phyloP scores from a whole-genome alignment of 1,140 invertebrate species.

The Paralvinella palmiformis region DNA sequence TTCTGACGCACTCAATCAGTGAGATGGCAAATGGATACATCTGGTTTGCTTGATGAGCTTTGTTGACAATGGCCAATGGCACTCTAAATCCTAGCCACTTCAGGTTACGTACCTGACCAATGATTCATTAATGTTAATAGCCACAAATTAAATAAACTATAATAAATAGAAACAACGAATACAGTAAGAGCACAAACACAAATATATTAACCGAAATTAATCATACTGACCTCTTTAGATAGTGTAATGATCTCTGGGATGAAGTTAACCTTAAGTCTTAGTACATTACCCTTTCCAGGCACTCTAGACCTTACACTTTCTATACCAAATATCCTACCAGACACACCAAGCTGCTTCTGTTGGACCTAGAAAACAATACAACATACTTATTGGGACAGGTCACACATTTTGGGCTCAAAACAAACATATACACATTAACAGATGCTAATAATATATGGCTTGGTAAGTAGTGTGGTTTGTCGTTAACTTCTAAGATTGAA shows the following conservation, averaged over 20 bases:
- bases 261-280: constrained; percentile 94
- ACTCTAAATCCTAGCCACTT: constrained; percentile 95
- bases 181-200: background rate
- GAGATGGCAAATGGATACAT: constrained; percentile 99
- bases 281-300: constrained; percentile 72
- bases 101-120: constrained; percentile 78
- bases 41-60: constrained; percentile 97
- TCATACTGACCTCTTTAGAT: constrained; percentile 75
- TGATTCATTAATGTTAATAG: background rate
- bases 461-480: no score
- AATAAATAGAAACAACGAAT: background rate
- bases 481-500: no score
- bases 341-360: constrained; percentile 86
- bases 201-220: background rate
- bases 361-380: constrained; percentile 60
- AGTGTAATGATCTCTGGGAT: constrained; percentile 96
- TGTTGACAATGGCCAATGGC: constrained; percentile 95
- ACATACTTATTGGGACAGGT: background rate
- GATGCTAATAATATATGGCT: no score
- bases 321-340: constrained; percentile 90
- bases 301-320: constrained; percentile 63
- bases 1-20: constrained; percentile 92
- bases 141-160: constrained; percentile 4
- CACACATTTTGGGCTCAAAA: no score
- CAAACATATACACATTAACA: no score